Percentiles rank a stretch among this genome's conserved stretches.
These are phyloP conservation scores for Sesia apiformis DNA, from an alignment of 2,888 invertebrate species.

Conservation along the genomic window DNA sequence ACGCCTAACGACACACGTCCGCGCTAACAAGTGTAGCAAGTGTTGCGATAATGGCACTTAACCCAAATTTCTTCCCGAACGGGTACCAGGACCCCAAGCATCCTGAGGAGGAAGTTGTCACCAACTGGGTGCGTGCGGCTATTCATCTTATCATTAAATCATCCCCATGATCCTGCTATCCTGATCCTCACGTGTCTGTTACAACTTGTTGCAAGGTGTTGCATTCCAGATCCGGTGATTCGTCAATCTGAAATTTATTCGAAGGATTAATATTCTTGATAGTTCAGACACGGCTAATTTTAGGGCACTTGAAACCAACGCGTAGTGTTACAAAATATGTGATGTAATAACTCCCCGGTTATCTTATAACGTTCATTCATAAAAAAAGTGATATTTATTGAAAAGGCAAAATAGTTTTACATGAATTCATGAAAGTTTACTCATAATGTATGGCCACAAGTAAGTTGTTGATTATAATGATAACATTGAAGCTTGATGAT, in stretches of 20 bases:
- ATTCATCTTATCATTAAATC: background rate
- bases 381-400: too few relatives aligned
- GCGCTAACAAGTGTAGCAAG: constrained; percentile 37
- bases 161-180: background rate
- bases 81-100: constrained; percentile 70
- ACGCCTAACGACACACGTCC: constrained; percentile 56
- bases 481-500: too few relatives aligned
- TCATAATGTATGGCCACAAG: too few relatives aligned
- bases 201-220: background rate
- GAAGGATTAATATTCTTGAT: background rate
- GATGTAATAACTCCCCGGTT: constrained; percentile 46
- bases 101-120: constrained; percentile 74
- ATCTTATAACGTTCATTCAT: background rate
- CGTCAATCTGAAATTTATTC: background rate
- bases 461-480: too few relatives aligned
- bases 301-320: constrained; percentile 44
- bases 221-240: background rate
- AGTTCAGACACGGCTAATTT: constrained; percentile 36
- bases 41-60: constrained; percentile 51
- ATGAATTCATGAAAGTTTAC: too few relatives aligned
- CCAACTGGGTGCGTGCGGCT: constrained; percentile 73
- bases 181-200: background rate
- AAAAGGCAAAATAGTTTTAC: too few relatives aligned
- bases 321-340: constrained; percentile 60
- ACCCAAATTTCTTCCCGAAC: constrained; percentile 70